Percentiles rank a stretch among this genome's conserved stretches.
Evolutionary conservation across 2,888 invertebrate species (phyloP).

Genomic region (Meandrusa payeni): DNA sequence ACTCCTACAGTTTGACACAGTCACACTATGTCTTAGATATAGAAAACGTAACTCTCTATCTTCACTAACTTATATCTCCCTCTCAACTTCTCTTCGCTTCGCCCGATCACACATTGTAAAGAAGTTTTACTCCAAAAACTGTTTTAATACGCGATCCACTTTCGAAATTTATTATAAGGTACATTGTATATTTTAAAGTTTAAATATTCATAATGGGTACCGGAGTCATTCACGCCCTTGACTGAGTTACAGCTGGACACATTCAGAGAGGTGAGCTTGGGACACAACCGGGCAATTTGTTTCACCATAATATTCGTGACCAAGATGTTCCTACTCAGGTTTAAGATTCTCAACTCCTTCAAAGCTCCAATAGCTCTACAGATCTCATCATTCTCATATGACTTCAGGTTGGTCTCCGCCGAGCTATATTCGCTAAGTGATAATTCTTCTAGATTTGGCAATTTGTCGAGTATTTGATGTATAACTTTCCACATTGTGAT

Average conservation of each 20-base stretch:
- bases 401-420: conserved; percentile 37
- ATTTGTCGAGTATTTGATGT: conserved; percentile 54
- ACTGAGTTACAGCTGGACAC: conserved; percentile 65
- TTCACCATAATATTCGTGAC: conserved; percentile 77
- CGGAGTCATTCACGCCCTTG: too few species aligned
- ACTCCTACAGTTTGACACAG: too few species aligned
- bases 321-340: conserved; percentile 64
- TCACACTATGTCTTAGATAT: too few species aligned
- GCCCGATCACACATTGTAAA: too few species aligned
- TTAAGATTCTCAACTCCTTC: conserved; percentile 63
- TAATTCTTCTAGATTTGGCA: conserved; percentile 56
- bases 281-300: conserved; percentile 68
- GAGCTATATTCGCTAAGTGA: conserved; percentile 64
- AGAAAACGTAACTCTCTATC: too few species aligned
- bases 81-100: too few species aligned
- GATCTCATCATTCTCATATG: conserved; percentile 50
- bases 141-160: too few species aligned
- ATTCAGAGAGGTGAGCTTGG: conserved; percentile 64
- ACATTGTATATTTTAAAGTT: too few species aligned
- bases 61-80: too few species aligned
- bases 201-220: too few species aligned
- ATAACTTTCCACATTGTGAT: conserved; percentile 62
- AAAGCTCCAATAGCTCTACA: conserved; percentile 59
- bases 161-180: too few species aligned
- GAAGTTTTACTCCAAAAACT: too few species aligned